Evolutionary conservation across 2,888 invertebrate species (phyloP).

Genomic region (Seira ritae): DNA sequence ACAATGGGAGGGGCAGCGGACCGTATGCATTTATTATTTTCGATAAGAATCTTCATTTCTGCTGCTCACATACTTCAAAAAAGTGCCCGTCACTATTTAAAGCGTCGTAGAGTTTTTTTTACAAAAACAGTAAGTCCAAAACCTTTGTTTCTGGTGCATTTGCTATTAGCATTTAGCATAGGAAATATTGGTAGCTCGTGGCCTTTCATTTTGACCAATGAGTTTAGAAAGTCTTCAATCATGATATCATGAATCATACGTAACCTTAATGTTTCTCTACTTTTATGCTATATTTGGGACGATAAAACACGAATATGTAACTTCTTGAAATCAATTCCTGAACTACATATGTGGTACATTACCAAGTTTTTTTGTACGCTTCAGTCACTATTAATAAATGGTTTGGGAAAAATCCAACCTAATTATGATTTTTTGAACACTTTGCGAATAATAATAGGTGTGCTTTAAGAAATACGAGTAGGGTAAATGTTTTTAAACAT

Average conservation of each 20-base stretch:
- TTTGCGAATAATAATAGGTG: not conserved
- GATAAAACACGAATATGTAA: not conserved
- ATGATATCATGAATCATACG: not conserved
- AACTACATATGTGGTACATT: not conserved
- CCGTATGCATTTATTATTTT: conserved; percentile 66
- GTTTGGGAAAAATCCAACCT: not conserved
- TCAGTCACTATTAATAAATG: not conserved
- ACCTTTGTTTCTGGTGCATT: too few species aligned
- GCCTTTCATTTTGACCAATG: not conserved
- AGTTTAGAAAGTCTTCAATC: not conserved
- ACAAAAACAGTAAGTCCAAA: too few species aligned
- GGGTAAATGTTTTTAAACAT: too few species aligned
- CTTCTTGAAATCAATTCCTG: conserved; percentile 2
- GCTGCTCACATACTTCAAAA: conserved; percentile 39
- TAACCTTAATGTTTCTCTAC: not conserved
- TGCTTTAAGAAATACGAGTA: too few species aligned
- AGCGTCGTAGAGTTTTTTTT: not conserved
- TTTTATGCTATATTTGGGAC: not conserved
- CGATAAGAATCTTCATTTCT: conserved; percentile 63
- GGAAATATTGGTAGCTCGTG: not conserved
- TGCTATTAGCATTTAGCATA: not conserved
- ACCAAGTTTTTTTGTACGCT: not conserved
- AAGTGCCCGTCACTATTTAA: conserved; percentile 21
- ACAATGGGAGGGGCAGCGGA: conserved; percentile 65
- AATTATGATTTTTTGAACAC: conserved; percentile 8